Conservation (phyloP, 35 echinoderm and acorn worm genomes). For the Hemicentrotus pulcherrimus region DNA sequence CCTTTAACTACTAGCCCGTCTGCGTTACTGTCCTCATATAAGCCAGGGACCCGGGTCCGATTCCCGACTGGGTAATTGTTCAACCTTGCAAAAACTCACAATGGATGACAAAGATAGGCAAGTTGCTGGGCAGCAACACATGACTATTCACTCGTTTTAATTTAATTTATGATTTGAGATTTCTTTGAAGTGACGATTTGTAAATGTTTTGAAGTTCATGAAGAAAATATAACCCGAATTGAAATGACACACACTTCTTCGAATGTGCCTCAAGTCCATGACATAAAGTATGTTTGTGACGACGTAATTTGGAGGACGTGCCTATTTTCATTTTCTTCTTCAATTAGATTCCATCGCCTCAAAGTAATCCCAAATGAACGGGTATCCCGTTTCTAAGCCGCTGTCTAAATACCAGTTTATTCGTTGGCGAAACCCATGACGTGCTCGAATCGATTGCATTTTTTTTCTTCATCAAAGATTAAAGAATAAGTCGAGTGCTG, state of each 20-base stretch:
- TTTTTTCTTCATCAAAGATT: neutral
- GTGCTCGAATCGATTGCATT: neutral
- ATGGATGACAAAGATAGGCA: too few species aligned
- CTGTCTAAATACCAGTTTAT: slow-evolving; percentile 2
- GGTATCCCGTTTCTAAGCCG: neutral
- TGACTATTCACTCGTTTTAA: too few species aligned
- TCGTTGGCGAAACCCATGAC: neutral
- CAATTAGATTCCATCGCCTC: neutral
- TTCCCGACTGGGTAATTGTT: too few species aligned
- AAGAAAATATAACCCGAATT: too few species aligned
- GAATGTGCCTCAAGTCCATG: neutral
- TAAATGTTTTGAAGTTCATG: too few species aligned
- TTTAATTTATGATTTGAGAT: too few species aligned
- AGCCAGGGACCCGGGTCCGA: too few species aligned
- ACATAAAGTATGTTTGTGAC: neutral
- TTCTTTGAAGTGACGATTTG: too few species aligned
- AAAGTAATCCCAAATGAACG: slow-evolving; percentile 1
- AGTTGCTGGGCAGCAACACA: too few species aligned
- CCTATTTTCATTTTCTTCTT: neutral
- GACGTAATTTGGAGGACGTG: neutral
- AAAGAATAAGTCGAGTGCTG: neutral
- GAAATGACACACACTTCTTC: neutral
- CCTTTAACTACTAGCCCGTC: too few species aligned
- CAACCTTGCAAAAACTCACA: too few species aligned
- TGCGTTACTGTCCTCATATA: too few species aligned